Conservation (phyloP, 1,140 invertebrate genomes). For the Cotesia typhae region DNA sequence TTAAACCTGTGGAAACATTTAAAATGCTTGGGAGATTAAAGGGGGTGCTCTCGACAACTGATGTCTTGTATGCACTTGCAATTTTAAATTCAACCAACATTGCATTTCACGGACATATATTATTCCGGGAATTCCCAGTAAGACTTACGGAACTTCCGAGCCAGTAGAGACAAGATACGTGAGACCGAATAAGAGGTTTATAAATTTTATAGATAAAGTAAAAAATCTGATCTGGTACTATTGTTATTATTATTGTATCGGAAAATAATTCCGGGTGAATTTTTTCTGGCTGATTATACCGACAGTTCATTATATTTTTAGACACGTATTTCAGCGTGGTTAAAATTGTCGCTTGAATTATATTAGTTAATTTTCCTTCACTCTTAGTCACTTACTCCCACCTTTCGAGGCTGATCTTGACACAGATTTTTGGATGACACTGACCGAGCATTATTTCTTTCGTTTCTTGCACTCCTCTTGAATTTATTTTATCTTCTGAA, state of each 20-base stretch:
- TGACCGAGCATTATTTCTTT: slow-evolving; percentile 28
- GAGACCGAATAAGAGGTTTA: too few species aligned
- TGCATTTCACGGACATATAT: not conserved
- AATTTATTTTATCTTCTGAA: not conserved
- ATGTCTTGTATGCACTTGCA: slow-evolving; percentile 7
- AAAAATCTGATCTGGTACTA: too few species aligned
- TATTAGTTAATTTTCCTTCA: slow-evolving; percentile 21
- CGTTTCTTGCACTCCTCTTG: not conserved
- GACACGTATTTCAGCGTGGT: not conserved
- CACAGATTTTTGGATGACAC: slow-evolving; percentile 47
- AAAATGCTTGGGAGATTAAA: not conserved
- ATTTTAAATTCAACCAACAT: not conserved
- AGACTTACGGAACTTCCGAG: not conserved
- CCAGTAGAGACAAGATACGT: not conserved
- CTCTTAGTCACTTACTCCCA: slow-evolving; percentile 11
- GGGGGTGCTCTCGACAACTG: not conserved
- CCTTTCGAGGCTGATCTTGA: slow-evolving; percentile 50
- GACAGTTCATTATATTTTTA: slow-evolving; percentile 37
- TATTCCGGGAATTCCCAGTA: not conserved
- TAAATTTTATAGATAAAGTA: too few species aligned
- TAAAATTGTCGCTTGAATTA: slow-evolving; percentile 24
- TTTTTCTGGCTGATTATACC: not conserved
- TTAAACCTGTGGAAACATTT: slow-evolving; percentile 13
- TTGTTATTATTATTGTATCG: too few species aligned
- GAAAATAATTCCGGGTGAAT: not conserved